Base-by-base conservation (phyloP, 2,797 vertebrate genomes). In the Uromys caudimaculatus region DNA sequence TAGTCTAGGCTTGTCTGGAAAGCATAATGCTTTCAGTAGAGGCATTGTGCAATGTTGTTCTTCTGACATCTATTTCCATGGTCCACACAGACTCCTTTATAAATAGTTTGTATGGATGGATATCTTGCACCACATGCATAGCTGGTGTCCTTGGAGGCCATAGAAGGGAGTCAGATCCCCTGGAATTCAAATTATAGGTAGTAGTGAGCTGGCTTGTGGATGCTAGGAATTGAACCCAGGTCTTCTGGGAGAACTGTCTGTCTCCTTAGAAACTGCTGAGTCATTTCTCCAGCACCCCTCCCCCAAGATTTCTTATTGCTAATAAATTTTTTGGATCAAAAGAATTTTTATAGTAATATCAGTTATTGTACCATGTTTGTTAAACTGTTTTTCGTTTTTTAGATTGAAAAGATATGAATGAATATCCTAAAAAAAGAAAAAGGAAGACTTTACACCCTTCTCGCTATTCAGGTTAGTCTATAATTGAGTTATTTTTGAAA, bases 391-490 rank as follows among this genome's bases (percentile, higher is more conserved):
- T 97, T 95, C 27, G 47, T 41, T 96, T 96, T 92, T 97, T 84
- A 98, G 97, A 93, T 75, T 88, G 84, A 93, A 97, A 95, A 98
- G 98, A 98, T 98, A 99, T 99, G 99, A 99, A 98, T 17, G 99
- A 99, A 44, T 98, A 99, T 97, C 98, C 98, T 94, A 99, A 99
- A 97, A 99, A 99, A 98, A 98, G 99, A 92, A 99, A 99, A 98
- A 99, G 99, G 98, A 99, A 99, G 98, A 99, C 98, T 71, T 97
- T 98, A 79, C 99, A 99, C 81, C 99, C 98, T 92, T 99, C 99
- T 93, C 98, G 98, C 93, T 99, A 99, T 84, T 99, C 99, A 97
- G 99, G 98, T 98, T 90, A 97, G 98, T 97, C 21, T 92, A 41
- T 75, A 75, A 60, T 73, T 96, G 76, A 81, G 89, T 62, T 96